Conservation (phyloP, 2,888 invertebrate species). For the Synanthedon formicaeformis region DNA sequence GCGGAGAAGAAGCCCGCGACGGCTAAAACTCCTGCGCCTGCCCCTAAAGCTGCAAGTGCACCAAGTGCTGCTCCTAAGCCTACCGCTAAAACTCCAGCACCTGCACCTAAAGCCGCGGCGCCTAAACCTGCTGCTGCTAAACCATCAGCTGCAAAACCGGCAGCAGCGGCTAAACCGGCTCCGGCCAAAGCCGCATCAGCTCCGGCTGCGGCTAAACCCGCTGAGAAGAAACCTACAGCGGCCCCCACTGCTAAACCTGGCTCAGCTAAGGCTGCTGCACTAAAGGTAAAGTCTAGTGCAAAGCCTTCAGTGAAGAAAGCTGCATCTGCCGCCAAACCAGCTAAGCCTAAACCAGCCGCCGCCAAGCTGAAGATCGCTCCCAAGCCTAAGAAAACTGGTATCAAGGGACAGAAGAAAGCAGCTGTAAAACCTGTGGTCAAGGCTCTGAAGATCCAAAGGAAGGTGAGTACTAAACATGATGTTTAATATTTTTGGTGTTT, state of each 20-base stretch:
- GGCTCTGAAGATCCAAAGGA: constrained; percentile 87
- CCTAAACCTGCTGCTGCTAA: constrained; percentile 36
- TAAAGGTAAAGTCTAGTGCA: constrained; percentile 62
- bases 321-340: constrained; percentile 52
- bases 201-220: constrained; percentile 45
- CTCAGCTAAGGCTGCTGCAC: constrained; percentile 62
- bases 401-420: constrained; percentile 66
- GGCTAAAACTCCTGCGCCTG: constrained; percentile 57
- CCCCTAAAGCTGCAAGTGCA: constrained; percentile 48
- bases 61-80: constrained; percentile 43
- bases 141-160: constrained; percentile 23
- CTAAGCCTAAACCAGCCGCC: constrained; percentile 63
- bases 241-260: constrained; percentile 64
- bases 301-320: constrained; percentile 66
- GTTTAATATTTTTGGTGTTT: too few species aligned
- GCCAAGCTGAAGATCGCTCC: constrained; percentile 64
- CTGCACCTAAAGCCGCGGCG: constrained; percentile 68
- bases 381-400: constrained; percentile 68
- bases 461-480: constrained; percentile 65
- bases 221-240: constrained; percentile 48
- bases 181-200: constrained; percentile 60
- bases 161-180: constrained; percentile 24
- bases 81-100: constrained; percentile 48
- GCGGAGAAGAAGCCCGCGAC: constrained; percentile 57
- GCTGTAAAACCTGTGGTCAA: constrained; percentile 74